Evolutionary conservation across 2,888 invertebrate genomes (phyloP).

Genomic region (Lasiommata megera): DNA sequence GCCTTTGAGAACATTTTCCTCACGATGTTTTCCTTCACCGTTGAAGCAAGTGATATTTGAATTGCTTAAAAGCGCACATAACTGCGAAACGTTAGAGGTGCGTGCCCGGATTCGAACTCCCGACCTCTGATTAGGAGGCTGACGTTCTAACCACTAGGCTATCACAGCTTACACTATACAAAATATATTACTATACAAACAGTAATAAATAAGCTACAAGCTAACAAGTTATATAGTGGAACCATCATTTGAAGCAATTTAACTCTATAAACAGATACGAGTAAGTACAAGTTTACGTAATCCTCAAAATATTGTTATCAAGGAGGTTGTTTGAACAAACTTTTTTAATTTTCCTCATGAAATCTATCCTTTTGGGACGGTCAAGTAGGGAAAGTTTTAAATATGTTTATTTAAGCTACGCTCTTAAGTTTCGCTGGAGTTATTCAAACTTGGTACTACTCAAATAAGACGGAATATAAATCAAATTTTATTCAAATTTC

Average conservation of each 20-base stretch:
- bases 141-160: too few species aligned
- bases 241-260: not conserved
- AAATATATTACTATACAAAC: too few species aligned
- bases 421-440: conserved; percentile 32
- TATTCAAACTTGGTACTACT: conserved; percentile 36
- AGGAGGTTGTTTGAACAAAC: conserved; percentile 26
- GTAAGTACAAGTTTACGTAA: conserved; percentile 14
- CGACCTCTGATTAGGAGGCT: too few species aligned
- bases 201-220: too few species aligned
- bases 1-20: too few species aligned
- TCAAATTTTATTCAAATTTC: conserved; percentile 34
- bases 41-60: too few species aligned
- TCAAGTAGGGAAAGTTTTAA: conserved; percentile 53
- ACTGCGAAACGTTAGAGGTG: too few species aligned
- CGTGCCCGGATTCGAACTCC: too few species aligned
- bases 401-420: conserved; percentile 45
- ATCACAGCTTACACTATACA: too few species aligned
- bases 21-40: too few species aligned
- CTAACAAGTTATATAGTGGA: too few species aligned
- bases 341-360: conserved; percentile 61
- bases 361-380: conserved; percentile 51
- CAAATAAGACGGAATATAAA: conserved; percentile 35
- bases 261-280: not conserved
- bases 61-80: too few species aligned
- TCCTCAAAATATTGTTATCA: conserved; percentile 24